Percentiles rank a stretch among this genome's conserved stretches.
Evolutionary conservation across 1,140 invertebrate genomes (phyloP).

Genomic region (Paraescarpia echinospica): DNA sequence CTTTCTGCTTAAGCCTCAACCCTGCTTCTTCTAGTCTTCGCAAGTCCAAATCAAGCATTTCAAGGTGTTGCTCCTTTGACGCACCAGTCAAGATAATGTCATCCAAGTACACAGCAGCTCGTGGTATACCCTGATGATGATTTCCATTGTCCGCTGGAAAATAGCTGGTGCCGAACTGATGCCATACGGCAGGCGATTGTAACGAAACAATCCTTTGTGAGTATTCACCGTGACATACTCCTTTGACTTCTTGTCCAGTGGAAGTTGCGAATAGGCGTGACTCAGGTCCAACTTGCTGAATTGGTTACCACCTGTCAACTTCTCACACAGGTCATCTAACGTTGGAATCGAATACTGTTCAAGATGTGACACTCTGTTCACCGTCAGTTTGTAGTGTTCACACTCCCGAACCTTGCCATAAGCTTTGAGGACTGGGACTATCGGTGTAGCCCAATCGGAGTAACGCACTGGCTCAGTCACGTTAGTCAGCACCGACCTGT

Average conservation of each 20-base stretch:
- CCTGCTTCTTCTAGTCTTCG: conserved; percentile 9
- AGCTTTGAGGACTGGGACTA: neutral
- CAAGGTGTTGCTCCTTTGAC: conserved; percentile 27
- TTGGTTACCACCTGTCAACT: neutral
- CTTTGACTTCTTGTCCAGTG: conserved; percentile 38
- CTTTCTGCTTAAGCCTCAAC: conserved; percentile 15
- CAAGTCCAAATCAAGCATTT: conserved; percentile 18
- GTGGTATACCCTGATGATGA: conserved; percentile 36
- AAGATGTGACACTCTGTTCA: neutral
- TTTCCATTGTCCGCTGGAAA: conserved; percentile 59
- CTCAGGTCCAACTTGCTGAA: conserved; percentile 15
- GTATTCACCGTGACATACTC: conserved; percentile 44
- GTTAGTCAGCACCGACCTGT: neutral
- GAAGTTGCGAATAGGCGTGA: conserved; percentile 9
- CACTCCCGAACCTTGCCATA: neutral
- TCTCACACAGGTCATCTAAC: conserved; percentile 23
- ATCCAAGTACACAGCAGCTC: conserved; percentile 33
- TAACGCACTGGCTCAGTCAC: conserved; percentile 10
- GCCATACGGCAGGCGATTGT: conserved; percentile 42
- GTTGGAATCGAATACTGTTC: conserved; percentile 30
- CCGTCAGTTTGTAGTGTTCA: neutral
- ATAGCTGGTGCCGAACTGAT: conserved; percentile 58
- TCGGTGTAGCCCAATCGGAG: neutral
- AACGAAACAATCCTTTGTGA: conserved; percentile 37
- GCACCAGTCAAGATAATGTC: conserved; percentile 32